Percentiles rank a stretch among this genome's conserved stretches.
Evolutionary conservation across 2,113 vertebrate genomes (phyloP).

Genomic region (Anhinga anhinga): DNA sequence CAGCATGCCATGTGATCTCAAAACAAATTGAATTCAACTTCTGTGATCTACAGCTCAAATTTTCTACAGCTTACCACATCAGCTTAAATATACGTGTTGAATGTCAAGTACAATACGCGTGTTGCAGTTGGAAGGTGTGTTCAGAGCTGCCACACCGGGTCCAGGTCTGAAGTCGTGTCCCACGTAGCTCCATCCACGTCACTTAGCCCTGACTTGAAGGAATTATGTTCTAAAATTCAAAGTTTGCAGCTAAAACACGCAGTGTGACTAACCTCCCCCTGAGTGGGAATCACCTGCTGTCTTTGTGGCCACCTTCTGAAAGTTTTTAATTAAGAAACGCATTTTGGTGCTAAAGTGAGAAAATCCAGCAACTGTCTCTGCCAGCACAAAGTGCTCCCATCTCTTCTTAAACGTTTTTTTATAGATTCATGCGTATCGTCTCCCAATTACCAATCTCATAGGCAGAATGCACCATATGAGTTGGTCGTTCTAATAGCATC

Average conservation of each 20-base stretch:
- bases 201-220: background rate
- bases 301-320: background rate
- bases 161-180: background rate
- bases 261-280: background rate
- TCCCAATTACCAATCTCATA: background rate
- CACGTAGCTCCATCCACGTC: fast-evolving
- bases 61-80: fast-evolving
- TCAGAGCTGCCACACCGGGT: background rate
- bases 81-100: fast-evolving
- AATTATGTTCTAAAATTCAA: background rate
- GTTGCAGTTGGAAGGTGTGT: background rate
- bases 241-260: background rate
- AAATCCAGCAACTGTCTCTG: background rate
- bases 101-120: fast-evolving
- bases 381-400: background rate
- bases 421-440: background rate
- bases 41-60: background rate
- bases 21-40: background rate
- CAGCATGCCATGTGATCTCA: background rate
- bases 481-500: background rate
- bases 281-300: background rate
- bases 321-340: background rate
- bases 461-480: background rate
- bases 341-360: background rate
- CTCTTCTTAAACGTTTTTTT: fast-evolving